These are phyloP conservation scores for Zophobas atratus DNA, from an alignment of 1,140 invertebrate species.

Conservation along the genomic window DNA sequence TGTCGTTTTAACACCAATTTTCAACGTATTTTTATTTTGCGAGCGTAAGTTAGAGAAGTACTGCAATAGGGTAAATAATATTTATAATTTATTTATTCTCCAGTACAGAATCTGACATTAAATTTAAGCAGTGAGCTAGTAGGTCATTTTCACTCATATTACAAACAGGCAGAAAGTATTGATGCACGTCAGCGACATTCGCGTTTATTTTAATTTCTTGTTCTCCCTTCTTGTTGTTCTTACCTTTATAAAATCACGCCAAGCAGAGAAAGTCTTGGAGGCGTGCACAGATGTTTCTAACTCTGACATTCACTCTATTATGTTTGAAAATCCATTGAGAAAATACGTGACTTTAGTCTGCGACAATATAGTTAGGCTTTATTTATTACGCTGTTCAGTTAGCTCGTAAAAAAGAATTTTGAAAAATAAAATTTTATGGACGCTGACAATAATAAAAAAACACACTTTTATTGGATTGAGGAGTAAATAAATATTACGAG, in stretches of 20 bases:
- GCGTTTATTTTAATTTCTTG: conserved; percentile 30
- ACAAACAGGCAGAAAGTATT: background rate
- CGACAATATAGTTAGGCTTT: conserved; percentile 26
- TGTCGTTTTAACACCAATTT: too few species aligned
- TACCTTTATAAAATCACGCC: conserved; percentile 31
- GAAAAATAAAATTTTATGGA: conserved; percentile 31
- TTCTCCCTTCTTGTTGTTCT: conserved; percentile 7
- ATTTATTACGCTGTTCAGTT: conserved; percentile 24
- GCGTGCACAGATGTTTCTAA: conserved; percentile 44
- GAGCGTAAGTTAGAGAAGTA: too few species aligned
- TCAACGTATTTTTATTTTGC: too few species aligned
- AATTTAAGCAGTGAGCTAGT: background rate
- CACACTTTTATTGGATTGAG: background rate
- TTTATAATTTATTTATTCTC: too few species aligned
- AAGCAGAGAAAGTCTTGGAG: conserved; percentile 28
- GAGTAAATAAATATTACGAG: background rate
- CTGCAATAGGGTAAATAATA: too few species aligned
- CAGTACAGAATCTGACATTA: background rate
- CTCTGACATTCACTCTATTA: conserved; percentile 47
- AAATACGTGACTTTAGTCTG: conserved; percentile 40
- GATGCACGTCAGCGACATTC: background rate
- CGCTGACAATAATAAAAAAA: background rate
- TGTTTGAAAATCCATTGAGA: conserved; percentile 44
- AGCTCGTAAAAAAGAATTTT: conserved; percentile 22
- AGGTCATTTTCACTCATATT: background rate